Evolutionary conservation across 2,888 invertebrate species (phyloP), one percentile per base, ranked within the genome.

Genomic region (Halictus ligatus): DNA sequence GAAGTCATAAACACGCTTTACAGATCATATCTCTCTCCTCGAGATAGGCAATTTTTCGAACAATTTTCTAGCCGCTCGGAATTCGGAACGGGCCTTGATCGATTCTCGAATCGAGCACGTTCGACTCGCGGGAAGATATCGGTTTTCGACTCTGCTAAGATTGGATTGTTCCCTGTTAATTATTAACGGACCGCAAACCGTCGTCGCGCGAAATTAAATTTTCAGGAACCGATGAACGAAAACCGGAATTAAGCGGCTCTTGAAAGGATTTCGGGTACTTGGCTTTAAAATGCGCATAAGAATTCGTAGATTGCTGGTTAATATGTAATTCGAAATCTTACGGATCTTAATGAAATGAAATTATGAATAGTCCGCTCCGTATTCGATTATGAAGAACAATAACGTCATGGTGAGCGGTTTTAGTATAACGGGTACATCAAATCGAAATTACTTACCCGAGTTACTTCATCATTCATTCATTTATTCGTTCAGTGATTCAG

Each of bases 1-100:
- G 67, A 67, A 67, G 67, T 67, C 67, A 35, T 35, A 35, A 67
- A 67, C 67, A 67, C 67, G 29, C 64, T 64, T 64, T 64, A 64
- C 64, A 64, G 64, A 64, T 64, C 64, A 64, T 64, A 64, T 64
- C 64, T 64, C 5, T 3, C 67, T 15, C 15, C 35, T 3, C 25
- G 67, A 67, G 64, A 64, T 64, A 64, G 64, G 64, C 64, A 64
- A 64, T 64, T 29, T 64, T 64, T 64, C 64, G 29, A 29, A 5
- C 64, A 29, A 29, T 29, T 64, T 29, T 29, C 29, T 29, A 15
- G 29, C 64, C 15, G 15, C 15, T 60, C 25, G 60, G 64, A 64
- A 64, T 64, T 64, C 29, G 2, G 64, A 29, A 29, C 64, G 60
- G 0, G 6, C 60, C 60, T 29, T 7, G 60, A 64, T 64, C 25